Conservation (phyloP, 2,888 invertebrate genomes). For the Oligia strigilis region DNA sequence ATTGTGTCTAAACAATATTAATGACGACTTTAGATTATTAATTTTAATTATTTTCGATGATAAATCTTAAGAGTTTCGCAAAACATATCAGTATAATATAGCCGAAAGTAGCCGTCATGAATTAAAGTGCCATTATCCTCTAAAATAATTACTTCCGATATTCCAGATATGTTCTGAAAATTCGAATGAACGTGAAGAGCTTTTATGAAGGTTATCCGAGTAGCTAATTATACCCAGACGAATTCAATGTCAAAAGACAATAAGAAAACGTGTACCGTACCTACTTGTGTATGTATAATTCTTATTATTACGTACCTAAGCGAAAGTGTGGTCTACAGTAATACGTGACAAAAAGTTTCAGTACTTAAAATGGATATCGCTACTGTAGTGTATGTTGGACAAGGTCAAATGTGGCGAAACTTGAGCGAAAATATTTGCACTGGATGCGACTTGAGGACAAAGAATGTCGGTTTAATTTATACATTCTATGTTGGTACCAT, state of each 20-base stretch:
- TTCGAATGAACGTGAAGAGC: conserved; percentile 44
- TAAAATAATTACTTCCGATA: conserved; percentile 59
- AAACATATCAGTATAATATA: not conserved
- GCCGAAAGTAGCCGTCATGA: conserved; percentile 35
- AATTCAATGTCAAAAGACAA: conserved; percentile 77
- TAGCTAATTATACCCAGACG: conserved; percentile 44
- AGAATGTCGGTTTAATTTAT: conserved; percentile 32
- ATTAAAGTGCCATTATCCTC: conserved; percentile 55
- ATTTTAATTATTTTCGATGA: not conserved
- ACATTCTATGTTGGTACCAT: conserved; percentile 20
- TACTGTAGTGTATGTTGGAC: conserved; percentile 73
- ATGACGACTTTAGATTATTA: no score
- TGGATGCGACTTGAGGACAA: conserved; percentile 68
- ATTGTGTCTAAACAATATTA: not conserved
- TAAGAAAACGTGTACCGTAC: conserved; percentile 44
- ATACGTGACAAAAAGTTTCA: conserved; percentile 79
- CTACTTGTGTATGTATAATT: conserved; percentile 60
- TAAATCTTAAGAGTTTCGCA: conserved; percentile 12
- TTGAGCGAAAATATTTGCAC: conserved; percentile 60
- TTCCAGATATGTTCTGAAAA: conserved; percentile 44
- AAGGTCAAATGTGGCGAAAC: conserved; percentile 79
- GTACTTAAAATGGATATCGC: conserved; percentile 72
- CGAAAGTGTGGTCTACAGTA: conserved; percentile 79
- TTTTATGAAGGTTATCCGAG: conserved; percentile 48
- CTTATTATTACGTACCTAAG: conserved; percentile 70